These are phyloP conservation scores for Melanophora roralis DNA, from an alignment of 2,888 invertebrate species.

Conservation along the genomic window DNA sequence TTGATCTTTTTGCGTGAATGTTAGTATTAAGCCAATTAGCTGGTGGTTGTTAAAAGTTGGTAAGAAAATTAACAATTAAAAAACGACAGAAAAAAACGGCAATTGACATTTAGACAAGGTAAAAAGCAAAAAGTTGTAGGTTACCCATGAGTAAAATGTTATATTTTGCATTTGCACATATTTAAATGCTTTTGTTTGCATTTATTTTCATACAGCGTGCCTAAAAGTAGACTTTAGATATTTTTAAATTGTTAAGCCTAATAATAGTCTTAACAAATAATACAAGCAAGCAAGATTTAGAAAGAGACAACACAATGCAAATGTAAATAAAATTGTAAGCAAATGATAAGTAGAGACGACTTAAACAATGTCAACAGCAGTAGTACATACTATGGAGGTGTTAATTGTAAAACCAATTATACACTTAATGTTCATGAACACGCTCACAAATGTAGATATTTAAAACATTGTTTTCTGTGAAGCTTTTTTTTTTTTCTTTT, in stretches of 20 bases:
- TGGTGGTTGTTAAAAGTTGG: background rate
- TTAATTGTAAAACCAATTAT: background rate
- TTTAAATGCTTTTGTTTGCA: slow-evolving; percentile 21
- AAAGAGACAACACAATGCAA: background rate
- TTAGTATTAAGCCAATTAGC: slow-evolving; percentile 49
- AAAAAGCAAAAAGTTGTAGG: slow-evolving; percentile 26
- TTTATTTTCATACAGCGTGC: slow-evolving; percentile 19
- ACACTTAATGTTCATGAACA: background rate
- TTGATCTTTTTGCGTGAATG: background rate
- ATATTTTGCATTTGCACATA: background rate
- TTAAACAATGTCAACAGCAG: background rate
- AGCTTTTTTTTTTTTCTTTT: too few relatives aligned
- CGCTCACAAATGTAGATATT: too few relatives aligned
- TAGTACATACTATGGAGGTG: background rate
- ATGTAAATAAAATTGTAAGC: background rate
- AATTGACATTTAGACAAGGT: slow-evolving; percentile 53
- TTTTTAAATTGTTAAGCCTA: slow-evolving; percentile 54
- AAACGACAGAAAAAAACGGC: slow-evolving; percentile 10
- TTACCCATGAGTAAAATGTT: background rate
- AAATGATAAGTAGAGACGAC: slow-evolving; percentile 1
- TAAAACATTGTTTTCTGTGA: too few relatives aligned
- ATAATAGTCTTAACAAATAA: slow-evolving; percentile 39
- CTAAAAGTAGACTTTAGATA: slow-evolving; percentile 50
- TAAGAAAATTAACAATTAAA: background rate
- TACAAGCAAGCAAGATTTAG: slow-evolving; percentile 1